A percentile compares a stretch with the other conserved stretches of the same genome.
phyloP scores from a whole-genome alignment of 92 coral and sea anemone genomes.

The Actinernus sp. region DNA sequence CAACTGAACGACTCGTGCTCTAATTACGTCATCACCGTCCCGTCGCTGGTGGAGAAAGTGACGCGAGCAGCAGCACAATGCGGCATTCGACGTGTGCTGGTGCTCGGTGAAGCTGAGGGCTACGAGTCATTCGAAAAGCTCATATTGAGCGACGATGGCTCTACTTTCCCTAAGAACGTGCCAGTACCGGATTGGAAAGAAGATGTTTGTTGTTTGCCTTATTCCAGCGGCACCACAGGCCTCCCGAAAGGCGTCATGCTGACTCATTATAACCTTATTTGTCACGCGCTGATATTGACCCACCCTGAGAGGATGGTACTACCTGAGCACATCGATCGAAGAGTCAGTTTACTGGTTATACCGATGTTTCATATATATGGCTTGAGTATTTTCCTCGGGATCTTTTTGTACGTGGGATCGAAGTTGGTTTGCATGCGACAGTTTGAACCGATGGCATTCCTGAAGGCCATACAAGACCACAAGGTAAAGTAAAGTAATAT shows the following conservation, averaged over 20 bases:
- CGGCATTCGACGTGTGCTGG: slow-evolving; percentile 68
- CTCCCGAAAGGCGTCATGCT: slow-evolving; percentile 85
- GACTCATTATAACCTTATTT: slow-evolving; percentile 78
- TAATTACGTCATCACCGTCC: too few relatives aligned
- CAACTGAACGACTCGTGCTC: too few relatives aligned
- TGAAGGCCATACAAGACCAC: slow-evolving; percentile 70
- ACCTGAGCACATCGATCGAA: neutral
- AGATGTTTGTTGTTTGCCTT: slow-evolving; percentile 63
- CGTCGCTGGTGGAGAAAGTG: too few relatives aligned
- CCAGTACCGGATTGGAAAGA: slow-evolving; percentile 71
- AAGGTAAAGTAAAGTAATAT: slow-evolving; percentile 42
- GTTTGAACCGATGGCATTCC: slow-evolving; percentile 67
- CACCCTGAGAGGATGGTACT: neutral
- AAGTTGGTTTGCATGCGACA: slow-evolving; percentile 62
- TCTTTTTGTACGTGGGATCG: slow-evolving; percentile 19
- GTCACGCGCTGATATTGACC: neutral
- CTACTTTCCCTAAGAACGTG: slow-evolving; percentile 61
- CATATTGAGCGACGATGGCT: slow-evolving; percentile 79
- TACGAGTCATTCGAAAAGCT: slow-evolving; percentile 63
- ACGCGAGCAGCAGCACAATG: too few relatives aligned
- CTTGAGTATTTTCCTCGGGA: slow-evolving; percentile 31
- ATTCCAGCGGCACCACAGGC: slow-evolving; percentile 96
- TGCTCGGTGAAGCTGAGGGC: slow-evolving; percentile 74
- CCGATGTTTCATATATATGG: slow-evolving; percentile 79
- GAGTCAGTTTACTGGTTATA: slow-evolving; percentile 39